These are phyloP conservation scores for Xyrichtys novacula DNA, from an alignment of 2,797 vertebrate genomes.

Conservation along the genomic window DNA sequence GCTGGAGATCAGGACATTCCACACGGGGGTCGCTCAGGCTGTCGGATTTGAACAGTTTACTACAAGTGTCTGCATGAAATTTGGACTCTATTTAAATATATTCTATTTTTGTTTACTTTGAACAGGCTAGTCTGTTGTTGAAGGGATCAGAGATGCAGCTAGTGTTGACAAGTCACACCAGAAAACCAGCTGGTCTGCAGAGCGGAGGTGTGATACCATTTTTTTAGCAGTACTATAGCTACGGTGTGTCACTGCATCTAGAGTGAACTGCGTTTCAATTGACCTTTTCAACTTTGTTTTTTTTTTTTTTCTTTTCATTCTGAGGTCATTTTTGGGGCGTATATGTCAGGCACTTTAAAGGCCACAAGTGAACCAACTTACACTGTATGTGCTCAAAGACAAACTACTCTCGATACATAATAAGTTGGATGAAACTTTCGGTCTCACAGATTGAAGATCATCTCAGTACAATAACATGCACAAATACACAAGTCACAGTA, in stretches of 20 bases:
- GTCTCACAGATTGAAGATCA: constrained; percentile 4
- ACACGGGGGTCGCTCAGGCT: constrained; percentile 83
- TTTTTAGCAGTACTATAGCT: constrained; percentile 44
- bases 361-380: constrained; percentile 23
- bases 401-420: constrained; percentile 2
- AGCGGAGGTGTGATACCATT: constrained; percentile 52
- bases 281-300: constrained; percentile 36
- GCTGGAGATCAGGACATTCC: constrained; percentile 92
- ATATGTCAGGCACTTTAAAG: constrained; percentile 71
- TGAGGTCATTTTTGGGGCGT: constrained; percentile 31
- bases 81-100: constrained; percentile 48
- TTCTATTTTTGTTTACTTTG: constrained; percentile 58
- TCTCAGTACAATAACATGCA: not conserved
- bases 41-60: constrained; percentile 60
- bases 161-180: constrained; percentile 47
- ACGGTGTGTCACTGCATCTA: constrained; percentile 17
- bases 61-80: constrained; percentile 71
- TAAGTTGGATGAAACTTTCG: constrained; percentile 3
- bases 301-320: constrained; percentile 29
- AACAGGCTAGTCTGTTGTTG: constrained; percentile 34
- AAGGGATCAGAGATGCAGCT: constrained; percentile 56
- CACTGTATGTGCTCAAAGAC: constrained; percentile 28
- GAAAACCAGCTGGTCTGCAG: constrained; percentile 69
- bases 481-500: not conserved
- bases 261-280: constrained; percentile 23